A percentile compares a stretch with the other conserved stretches of the same genome.
These are phyloP conservation scores for Xyrauchen texanus DNA, from an alignment of 2,113 vertebrate species.

Conservation along the genomic window DNA sequence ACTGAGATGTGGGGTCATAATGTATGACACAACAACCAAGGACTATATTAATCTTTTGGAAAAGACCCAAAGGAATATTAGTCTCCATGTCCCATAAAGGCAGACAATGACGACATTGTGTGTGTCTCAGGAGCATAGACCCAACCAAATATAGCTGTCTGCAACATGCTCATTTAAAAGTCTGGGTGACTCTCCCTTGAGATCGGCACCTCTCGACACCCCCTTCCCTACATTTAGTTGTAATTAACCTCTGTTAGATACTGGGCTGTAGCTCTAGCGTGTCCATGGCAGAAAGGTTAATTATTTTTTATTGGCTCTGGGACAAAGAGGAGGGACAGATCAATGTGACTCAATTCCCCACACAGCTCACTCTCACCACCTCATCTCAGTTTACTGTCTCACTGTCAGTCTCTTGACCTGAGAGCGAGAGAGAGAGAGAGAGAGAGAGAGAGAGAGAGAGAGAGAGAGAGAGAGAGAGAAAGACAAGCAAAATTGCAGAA, in stretches of 20 bases:
- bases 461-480: background rate
- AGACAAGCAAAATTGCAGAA: too few species aligned
- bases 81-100: conserved; percentile 35
- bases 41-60: conserved; percentile 39
- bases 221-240: conserved; percentile 71
- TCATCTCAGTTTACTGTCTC: conserved; percentile 62
- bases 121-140: conserved; percentile 29
- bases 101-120: conserved; percentile 35
- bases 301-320: conserved; percentile 72
- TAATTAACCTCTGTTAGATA: conserved; percentile 84
- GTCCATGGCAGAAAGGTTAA: conserved; percentile 78
- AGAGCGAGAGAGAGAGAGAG: background rate
- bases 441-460: background rate
- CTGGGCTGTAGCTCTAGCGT: conserved; percentile 74
- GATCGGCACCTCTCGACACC: conserved; percentile 58
- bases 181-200: conserved; percentile 68
- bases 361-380: conserved; percentile 63
- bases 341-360: conserved; percentile 78
- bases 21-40: conserved; percentile 35
- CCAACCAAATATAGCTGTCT: conserved; percentile 8
- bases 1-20: conserved; percentile 26
- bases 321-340: conserved; percentile 73
- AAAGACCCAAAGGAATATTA: conserved; percentile 39
- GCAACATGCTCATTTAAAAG: conserved; percentile 72
- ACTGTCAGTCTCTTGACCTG: background rate